phyloP scores from a whole-genome alignment of 2,797 vertebrate genomes.

The Sciurus carolinensis region DNA sequence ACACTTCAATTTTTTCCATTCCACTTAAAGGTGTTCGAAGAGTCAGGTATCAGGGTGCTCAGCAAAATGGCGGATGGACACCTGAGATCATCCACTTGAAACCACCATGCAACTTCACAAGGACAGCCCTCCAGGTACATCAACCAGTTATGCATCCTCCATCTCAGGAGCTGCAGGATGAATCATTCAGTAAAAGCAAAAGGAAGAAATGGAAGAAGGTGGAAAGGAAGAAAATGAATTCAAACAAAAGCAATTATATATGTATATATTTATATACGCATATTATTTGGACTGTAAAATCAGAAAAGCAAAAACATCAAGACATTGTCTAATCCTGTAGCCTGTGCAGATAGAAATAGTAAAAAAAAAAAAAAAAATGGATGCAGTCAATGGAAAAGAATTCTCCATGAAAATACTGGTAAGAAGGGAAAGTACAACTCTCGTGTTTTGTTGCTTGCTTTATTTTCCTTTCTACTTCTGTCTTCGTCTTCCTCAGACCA shows the following conservation, averaged over 20 bases:
- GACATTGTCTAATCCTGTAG: neutral
- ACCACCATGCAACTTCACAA: neutral
- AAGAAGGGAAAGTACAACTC: neutral
- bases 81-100: neutral
- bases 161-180: neutral
- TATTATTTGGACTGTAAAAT: neutral
- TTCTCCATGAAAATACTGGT: neutral
- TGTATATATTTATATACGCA: neutral
- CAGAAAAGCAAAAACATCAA: neutral
- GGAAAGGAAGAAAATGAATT: neutral
- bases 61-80: neutral
- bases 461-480: neutral
- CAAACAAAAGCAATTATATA: neutral
- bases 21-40: neutral
- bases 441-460: neutral
- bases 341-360: neutral
- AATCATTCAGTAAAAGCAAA: slow-evolving; percentile 13
- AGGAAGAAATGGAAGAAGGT: neutral
- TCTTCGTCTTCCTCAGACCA: slow-evolving; percentile 12
- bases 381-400: neutral
- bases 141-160: neutral
- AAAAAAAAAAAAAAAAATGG: neutral
- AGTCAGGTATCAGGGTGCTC: neutral
- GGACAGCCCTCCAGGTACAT: neutral
- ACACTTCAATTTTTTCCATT: neutral